Base-by-base conservation (phyloP, 1,140 invertebrate genomes). In the Pristionchus pacificus region DNA sequence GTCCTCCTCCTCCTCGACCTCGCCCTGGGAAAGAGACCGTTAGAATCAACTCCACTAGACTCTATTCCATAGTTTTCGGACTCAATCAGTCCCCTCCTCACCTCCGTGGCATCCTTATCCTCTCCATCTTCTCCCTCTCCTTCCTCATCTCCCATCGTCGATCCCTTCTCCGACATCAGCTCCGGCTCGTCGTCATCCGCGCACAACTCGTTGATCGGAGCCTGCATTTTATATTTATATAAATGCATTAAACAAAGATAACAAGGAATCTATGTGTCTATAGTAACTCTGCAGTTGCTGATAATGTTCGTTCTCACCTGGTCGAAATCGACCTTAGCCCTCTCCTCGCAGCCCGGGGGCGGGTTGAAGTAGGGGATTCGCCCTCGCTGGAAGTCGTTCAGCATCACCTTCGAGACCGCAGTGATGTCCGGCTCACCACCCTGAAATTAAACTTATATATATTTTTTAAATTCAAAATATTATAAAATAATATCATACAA, bases 361-460 rank as follows among this genome's bases (percentile, higher is more conserved):
- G 70, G 38, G 2, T 70, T 65, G 55, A 76, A 82, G 49, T 77
- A 98, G 0, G 95, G 95, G 57, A 98, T 86, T 85, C 95, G 95
- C 15, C 96, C 96, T 80, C 97, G 88, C 86, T 98, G 96, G 90
- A 92, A 99, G 85, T 99, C 97, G 87, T 98, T 99, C 0, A 99
- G 86, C 1, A 99, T 89, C 91, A 97, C 97, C 84, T 91, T 92
- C 0, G 97, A 90, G 19, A 92, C 90, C 61, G 91, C 90, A 61
- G 87, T 86, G 14, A 95, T 87, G 86, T 98, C 94, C 14, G 96
- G 93, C 85, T 98, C 94, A 29, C 94, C 96, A 77, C 93, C 93
- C 80, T 65, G 29, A 61, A 27, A 14, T 10, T 6, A 19, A 49
- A 49, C 19, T 49, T 6, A 10, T 49, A 49, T 49, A 49, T n/a